Conservation (phyloP, 2,888 invertebrate genomes). For the Neelides folsomi region DNA sequence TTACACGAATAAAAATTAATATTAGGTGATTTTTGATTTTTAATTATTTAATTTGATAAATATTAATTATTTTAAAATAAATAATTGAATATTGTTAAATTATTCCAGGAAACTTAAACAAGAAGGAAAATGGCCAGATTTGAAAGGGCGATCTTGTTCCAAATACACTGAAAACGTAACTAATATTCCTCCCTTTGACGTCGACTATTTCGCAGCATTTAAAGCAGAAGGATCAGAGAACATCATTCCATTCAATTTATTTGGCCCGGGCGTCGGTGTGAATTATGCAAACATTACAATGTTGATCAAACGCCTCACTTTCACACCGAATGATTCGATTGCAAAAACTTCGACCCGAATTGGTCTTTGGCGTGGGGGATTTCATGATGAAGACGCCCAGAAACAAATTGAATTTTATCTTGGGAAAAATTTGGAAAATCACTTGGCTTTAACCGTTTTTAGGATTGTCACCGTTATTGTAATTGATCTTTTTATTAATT, state of each 20-base stretch:
- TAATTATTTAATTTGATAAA: too few relatives aligned
- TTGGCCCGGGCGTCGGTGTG: conserved; percentile 51
- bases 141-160: background rate
- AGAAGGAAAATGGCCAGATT: too few relatives aligned
- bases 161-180: conserved; percentile 4
- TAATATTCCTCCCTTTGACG: background rate
- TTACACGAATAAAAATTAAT: too few relatives aligned
- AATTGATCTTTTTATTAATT: conserved; percentile 40
- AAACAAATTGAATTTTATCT: conserved; percentile 44
- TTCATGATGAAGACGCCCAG: conserved; percentile 42
- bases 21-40: too few relatives aligned
- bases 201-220: conserved; percentile 4
- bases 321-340: conserved; percentile 12
- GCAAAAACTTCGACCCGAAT: conserved; percentile 37
- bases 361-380: conserved; percentile 66
- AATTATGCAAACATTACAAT: conserved; percentile 63
- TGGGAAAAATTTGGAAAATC: conserved; percentile 55
- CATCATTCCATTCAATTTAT: conserved; percentile 35
- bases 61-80: too few relatives aligned
- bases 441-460: conserved; percentile 70
- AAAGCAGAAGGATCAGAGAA: conserved; percentile 12
- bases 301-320: conserved; percentile 45
- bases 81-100: too few relatives aligned
- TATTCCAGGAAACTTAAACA: too few relatives aligned
- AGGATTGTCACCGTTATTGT: conserved; percentile 73